Base-by-base conservation (phyloP, 2,888 invertebrate genomes). In the Allygus modestus region DNA sequence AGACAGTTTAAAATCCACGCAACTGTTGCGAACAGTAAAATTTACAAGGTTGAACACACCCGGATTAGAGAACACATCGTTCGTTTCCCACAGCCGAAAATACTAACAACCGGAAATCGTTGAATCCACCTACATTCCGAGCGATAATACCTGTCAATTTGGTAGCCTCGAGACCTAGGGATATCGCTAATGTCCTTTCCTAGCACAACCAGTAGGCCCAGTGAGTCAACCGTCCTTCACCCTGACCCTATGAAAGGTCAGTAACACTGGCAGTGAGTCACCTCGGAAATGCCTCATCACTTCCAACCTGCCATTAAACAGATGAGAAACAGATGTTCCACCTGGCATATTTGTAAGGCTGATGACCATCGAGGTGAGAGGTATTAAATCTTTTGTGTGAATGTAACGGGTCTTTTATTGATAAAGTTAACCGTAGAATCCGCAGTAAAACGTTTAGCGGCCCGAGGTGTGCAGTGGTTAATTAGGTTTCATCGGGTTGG, bases 241-340 rank as follows among this genome's bases (percentile, higher is more conserved):
- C 58, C 58, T 4, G 1, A 37, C 37, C 37, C n/a, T n/a, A n/a
- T n/a, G 37, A 2, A 7, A 12, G 58, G 20, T 58, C 58, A 58
- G 58, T 58, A 20, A 26, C 58, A 7, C 37, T 37, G 37, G 17
- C 15, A 46, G 46, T 58, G 58, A 58, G 23, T 58, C 58, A 58
- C 20, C 58, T 23, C 23, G 58, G 58, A 58, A 58, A 58, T 58
- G 58, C 58, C 58, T 58, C 58, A 58, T 58, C 58, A 58, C 7
- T 15, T n/a, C n/a, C n/a, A n/a, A 51, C 51, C 1, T 26, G 9
- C 4, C 58, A 58, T 58, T 58, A 58, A 7, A 12, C 23, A 5
- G 58, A 23, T 58, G 58, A 58, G 20, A 20, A 58, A 58, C 58
- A 58, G 7, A 20, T n/a, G 58, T 58, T 9, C 58, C 58, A 58